Base-by-base conservation (phyloP, 2,888 invertebrate species). In the Perizoma affinitatum region DNA sequence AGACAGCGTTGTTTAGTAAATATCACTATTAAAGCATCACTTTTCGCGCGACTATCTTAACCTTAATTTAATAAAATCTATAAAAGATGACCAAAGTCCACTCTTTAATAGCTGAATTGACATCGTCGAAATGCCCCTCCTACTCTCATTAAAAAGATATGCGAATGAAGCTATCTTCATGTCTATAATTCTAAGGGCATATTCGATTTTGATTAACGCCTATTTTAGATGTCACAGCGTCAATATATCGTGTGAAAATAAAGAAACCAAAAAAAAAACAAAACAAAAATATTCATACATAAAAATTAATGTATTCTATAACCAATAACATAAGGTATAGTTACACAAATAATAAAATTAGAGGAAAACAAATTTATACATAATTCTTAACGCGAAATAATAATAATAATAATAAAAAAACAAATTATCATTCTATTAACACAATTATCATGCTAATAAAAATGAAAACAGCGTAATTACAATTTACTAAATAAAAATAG, bases 241-340 rank as follows among this genome's bases (percentile, higher is more conserved):
- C 40, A 4, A 54, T 42, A 34, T 51, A 44, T 40, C 44, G 45
- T 41, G n/a, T 75, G 78, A 72, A 69, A 69, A 78, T 79, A 77
- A 74, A 76, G 73, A 75, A 76, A 54, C 38, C 77, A 80, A 82
- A 83, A 79, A 83, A 79, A 71, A 87, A 87, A 86, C 80, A 84
- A 89, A 90, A 86, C 83, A 59, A 79, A 82, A 58, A 76, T 69
- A 84, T 84, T 79, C 87, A 88, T 92, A 92, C 91, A 91, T 92
- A 91, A 90, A 90, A 91, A 90, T 90, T 87, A 91, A 82, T 92
- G 91, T 91, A 92, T 90, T 92, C 89, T 92, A 91, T 91, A 82
- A 87, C 90, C 90, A 88, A 91, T 91, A 91, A 91, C 91, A 91
- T 91, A 91, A 83, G 82, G 87, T 88, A 89, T 89, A 89, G 86